Evolutionary conservation across 1,140 invertebrate genomes (phyloP).

Genomic region (Ooceraea biroi): DNA sequence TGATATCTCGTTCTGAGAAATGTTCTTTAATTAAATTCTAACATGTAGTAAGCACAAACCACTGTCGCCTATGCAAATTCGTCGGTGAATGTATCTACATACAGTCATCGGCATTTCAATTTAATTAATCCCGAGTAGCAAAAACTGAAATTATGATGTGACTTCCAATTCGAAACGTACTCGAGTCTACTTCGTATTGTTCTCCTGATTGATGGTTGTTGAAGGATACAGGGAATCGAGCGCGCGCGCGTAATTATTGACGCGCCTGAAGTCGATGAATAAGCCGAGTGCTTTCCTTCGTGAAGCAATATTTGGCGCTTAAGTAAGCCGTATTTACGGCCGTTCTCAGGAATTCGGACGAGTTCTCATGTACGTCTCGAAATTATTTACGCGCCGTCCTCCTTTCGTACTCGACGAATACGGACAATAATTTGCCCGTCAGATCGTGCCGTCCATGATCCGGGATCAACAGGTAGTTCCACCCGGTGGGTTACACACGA

Average conservation of each 20-base stretch:
- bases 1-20: neutral
- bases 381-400: conserved; percentile 50
- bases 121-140: neutral
- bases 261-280: conserved; percentile 14
- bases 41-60: neutral
- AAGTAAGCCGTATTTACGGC: conserved; percentile 15
- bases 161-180: too few relatives aligned
- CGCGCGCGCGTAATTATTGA: neutral
- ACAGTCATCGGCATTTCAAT: neutral
- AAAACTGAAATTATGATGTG: neutral
- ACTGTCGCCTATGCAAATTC: neutral
- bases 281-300: neutral
- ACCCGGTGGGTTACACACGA: neutral
- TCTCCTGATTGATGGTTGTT: neutral
- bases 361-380: conserved; percentile 58
- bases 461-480: conserved; percentile 65
- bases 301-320: conserved; percentile 4
- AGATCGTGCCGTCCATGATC: neutral
- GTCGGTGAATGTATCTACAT: neutral
- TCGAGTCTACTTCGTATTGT: neutral
- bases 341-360: conserved; percentile 36
- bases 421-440: conserved; percentile 30
- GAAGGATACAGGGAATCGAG: neutral
- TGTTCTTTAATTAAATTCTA: neutral
- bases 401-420: neutral